phyloP scores from a whole-genome alignment of 2,888 invertebrate species.

The Cataglyphis rosenhaueri region DNA sequence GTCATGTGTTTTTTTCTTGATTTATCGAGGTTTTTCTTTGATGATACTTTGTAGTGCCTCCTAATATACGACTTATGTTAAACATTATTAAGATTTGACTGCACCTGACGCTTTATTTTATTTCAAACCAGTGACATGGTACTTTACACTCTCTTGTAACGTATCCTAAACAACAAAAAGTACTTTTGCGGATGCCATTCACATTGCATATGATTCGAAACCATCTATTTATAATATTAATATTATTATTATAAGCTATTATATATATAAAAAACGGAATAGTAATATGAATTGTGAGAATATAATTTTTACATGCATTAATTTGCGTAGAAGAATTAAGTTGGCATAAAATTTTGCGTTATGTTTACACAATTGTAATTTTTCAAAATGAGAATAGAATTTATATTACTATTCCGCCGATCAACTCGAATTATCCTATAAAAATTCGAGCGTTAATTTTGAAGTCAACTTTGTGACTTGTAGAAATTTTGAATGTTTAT shows the following conservation, averaged over 20 bases:
- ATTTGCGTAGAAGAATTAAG: background rate
- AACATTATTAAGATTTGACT: slow-evolving; percentile 55
- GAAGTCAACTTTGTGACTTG: slow-evolving; percentile 1
- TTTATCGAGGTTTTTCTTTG: slow-evolving; percentile 55
- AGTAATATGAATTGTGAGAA: background rate
- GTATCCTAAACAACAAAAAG: background rate
- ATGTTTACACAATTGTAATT: background rate
- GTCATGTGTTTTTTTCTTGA: slow-evolving; percentile 1
- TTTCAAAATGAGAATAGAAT: background rate
- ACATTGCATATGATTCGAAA: background rate
- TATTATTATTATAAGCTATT: slow-evolving; percentile 10
- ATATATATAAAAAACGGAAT: background rate
- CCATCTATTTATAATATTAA: slow-evolving; percentile 23
- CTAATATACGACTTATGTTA: slow-evolving; percentile 51
- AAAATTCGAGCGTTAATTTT: background rate
- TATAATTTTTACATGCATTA: slow-evolving; percentile 3
- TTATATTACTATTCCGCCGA: background rate
- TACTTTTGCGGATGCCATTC: slow-evolving; percentile 7
- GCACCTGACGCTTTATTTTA: slow-evolving; percentile 21
- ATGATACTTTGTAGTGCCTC: slow-evolving; percentile 45
- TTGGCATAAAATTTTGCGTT: background rate
- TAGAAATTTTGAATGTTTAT: slow-evolving; percentile 19
- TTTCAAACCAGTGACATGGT: slow-evolving; percentile 41
- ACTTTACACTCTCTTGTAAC: slow-evolving; percentile 24
- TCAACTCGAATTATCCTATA: background rate